Evolutionary conservation across 2,113 vertebrate genomes (phyloP).

Genomic region (Sander vitreus): DNA sequence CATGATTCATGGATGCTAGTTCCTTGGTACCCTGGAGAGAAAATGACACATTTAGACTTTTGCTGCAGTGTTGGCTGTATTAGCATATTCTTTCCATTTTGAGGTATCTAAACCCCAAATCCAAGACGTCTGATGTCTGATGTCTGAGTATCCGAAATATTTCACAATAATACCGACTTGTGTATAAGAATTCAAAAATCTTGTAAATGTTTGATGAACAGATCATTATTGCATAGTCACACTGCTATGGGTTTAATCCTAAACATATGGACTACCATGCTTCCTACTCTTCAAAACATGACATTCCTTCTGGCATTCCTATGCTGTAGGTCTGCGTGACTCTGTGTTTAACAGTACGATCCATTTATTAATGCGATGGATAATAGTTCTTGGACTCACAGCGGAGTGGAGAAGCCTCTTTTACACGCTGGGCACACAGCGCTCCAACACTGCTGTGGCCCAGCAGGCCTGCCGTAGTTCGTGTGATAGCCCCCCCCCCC

Average conservation of each 20-base stretch:
- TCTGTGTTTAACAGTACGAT: conserved; percentile 50
- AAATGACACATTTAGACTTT: conserved; percentile 22
- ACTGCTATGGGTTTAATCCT: not conserved
- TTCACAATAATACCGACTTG: not conserved
- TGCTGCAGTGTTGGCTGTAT: conserved; percentile 25
- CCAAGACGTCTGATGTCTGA: not conserved
- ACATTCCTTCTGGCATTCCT: conserved; percentile 36
- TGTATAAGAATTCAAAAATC: not conserved
- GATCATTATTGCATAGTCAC: not conserved
- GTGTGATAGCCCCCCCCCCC: conserved; percentile 42
- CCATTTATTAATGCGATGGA: conserved; percentile 64
- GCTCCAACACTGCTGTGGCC: conserved; percentile 59
- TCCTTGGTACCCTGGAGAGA: not conserved
- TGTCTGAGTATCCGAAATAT: not conserved
- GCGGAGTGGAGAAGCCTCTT: conserved; percentile 47
- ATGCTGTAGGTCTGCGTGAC: conserved; percentile 39
- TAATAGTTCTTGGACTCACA: conserved; percentile 60
- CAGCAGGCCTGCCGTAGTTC: conserved; percentile 57
- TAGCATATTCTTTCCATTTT: conserved; percentile 8
- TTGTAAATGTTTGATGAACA: not conserved
- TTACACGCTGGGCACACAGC: conserved; percentile 69
- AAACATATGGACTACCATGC: not conserved
- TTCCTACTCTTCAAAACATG: conserved; percentile 1
- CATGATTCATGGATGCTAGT: conserved; percentile 3
- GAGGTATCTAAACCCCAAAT: not conserved